These are phyloP conservation scores for Montipora foliosa DNA, from an alignment of 64 coral and sea anemone species.

Conservation along the genomic window DNA sequence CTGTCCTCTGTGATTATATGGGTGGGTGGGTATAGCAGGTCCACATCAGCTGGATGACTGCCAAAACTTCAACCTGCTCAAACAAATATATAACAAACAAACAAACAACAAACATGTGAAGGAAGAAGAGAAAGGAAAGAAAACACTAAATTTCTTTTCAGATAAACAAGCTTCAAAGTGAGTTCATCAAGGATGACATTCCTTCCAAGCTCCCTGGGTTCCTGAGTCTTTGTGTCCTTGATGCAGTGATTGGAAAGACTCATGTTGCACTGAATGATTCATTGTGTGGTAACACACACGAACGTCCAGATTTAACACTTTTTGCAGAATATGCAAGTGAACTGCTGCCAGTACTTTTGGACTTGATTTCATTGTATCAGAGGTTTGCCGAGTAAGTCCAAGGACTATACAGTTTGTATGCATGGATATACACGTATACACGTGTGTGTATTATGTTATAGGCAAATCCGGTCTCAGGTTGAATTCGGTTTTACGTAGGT, in stretches of 20 bases:
- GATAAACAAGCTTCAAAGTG: constrained; percentile 61
- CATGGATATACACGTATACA: no score
- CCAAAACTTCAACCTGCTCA: no score
- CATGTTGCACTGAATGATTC: constrained; percentile 72
- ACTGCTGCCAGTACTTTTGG: constrained; percentile 68
- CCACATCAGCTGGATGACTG: no score
- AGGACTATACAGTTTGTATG: not conserved
- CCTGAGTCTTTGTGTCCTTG: constrained; percentile 70
- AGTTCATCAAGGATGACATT: constrained; percentile 16
- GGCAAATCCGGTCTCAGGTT: no score
- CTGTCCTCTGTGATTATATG: no score
- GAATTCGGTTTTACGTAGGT: no score
- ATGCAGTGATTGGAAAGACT: constrained; percentile 80
- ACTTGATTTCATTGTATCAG: constrained; percentile 89
- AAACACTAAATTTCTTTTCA: constrained; percentile 1
- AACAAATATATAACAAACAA: no score
- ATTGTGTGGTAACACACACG: constrained; percentile 88
- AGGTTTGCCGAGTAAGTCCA: constrained; percentile 78
- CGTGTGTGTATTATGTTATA: no score
- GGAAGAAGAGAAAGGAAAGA: no score
- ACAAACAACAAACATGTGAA: no score
- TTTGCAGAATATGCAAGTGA: constrained; percentile 82
- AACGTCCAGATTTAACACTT: constrained; percentile 87
- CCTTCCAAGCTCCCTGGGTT: constrained; percentile 80
- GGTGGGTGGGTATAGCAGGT: no score